Evolutionary conservation across 2,113 vertebrate genomes (phyloP), one percentile per base, ranked within the genome.

Genomic region (Lethenteron camtschaticum): DNA sequence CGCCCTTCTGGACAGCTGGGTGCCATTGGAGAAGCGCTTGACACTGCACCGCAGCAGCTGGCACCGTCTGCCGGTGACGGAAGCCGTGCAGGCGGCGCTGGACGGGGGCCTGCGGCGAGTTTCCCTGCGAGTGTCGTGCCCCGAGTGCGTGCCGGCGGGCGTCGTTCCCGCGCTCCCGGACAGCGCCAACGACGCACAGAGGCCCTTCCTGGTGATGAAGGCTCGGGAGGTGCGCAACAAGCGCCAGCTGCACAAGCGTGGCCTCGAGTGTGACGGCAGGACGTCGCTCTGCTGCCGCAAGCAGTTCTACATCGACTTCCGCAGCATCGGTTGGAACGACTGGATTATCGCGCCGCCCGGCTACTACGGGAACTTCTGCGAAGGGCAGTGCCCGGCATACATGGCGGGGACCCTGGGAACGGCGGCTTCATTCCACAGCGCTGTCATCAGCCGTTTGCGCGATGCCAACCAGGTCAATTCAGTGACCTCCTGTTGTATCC

Each of bases 221-320:
- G 88, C 87, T 0, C 82, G 85, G 55, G 82, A 88, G 73, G 82
- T 83, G 0, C 89, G 95, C 58, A 85, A 85, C 73, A 88, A 90
- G 78, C 95, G 96, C 80, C 89, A 89, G 71, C 96, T 99, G 72
- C 87, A 91, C 24, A 99, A 97, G 80, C 83, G 95, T 70, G 95
- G 95, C 72, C 85, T 99, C 72, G 95, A 99, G 78, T 99, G 95
- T 0, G 95, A 97, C 57, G 95, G 95, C 73, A 84, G 79, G 75
- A 91, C 87, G 71, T 89, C 85, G 77, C 83, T 96, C 68, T 99
- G 95, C 82, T 99, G 95, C 80, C 83, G 95, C 75, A 92, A 97
- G 80, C 90, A 96, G 83, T 96, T 99, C 81, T 99, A 89, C 84
- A 99, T 99, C 71, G 95, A 99, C 84, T 99, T 99, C 81, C 87